Evolutionary conservation across 2,113 vertebrate species (phyloP), one percentile per base, ranked within the genome.

Genomic region (Nerophis lumbriciformis): DNA sequence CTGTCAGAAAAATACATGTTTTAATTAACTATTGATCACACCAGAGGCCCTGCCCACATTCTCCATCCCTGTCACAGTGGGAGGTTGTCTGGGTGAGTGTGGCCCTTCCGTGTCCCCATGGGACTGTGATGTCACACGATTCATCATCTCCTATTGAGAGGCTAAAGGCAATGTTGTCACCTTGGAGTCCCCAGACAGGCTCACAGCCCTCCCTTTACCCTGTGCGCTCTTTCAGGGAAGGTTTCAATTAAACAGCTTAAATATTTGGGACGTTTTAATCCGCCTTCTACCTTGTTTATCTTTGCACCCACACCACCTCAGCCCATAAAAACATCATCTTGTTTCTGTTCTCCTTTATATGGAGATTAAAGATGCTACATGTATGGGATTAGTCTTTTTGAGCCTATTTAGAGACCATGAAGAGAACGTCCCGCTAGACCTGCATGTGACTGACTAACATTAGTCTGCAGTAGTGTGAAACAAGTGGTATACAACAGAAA

Each of bases 11-110:
- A 80, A 85, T 74, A 87, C 82, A 82, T 74, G 76, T 81, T 86
- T 76, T 82, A 77, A 90, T 90, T 87, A 90, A 90, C 88, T 87
- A 88, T 76, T 84, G 85, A 91, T 92, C 83, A 86, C 69, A 74
- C 14, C 57, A 48, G 66, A 10, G 21, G 45, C 38, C 15, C 12
- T 21, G 36, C 73, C 42, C 53, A 68, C 11, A 5, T 47, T 61
- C 78, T 84, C 75, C 79, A 73, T 83, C 75, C 67, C 63, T 76
- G 67, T 55, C 0, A 10, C 28, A 63, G 69, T 36, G 61, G 72
- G 79, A 48, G 1, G 48, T 21, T 69, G 72, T 75, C 47, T 42
- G 49, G 68, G 1, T 14, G 75, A 64, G 71, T 44, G 64, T 52
- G 66, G 48, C 70, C 69, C 78, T 10, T 71, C 65, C 81, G 68